Percentiles rank a stretch among this genome's conserved stretches.
These are phyloP conservation scores for Melipona bicolor DNA, from an alignment of 2,888 invertebrate genomes.

Conservation along the genomic window DNA sequence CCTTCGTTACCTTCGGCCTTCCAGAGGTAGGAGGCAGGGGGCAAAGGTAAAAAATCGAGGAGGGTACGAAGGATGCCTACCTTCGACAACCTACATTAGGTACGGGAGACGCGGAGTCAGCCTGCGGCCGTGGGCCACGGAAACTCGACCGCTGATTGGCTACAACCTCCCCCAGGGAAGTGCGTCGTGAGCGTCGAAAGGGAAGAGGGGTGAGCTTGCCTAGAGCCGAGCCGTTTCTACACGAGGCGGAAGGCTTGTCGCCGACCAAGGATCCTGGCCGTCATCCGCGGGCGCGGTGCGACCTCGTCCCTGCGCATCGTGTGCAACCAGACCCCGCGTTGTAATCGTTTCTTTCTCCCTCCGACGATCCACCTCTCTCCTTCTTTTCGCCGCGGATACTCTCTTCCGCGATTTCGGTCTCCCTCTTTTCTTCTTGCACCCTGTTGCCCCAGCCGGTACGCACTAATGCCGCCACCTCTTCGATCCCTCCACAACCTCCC, in stretches of 20 bases:
- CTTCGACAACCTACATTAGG: slow-evolving; percentile 67
- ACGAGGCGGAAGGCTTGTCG: slow-evolving; percentile 56
- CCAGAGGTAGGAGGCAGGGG: background rate
- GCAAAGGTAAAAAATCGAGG: slow-evolving; percentile 44
- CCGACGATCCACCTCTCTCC: slow-evolving; percentile 30
- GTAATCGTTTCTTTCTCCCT: slow-evolving; percentile 23
- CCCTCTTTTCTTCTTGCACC: slow-evolving; percentile 44
- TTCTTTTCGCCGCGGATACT: slow-evolving; percentile 17
- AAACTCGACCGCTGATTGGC: slow-evolving; percentile 70
- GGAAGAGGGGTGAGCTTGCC: slow-evolving; percentile 72
- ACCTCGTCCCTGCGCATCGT: slow-evolving; percentile 42
- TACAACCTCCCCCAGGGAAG: slow-evolving; percentile 73
- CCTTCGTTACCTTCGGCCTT: slow-evolving; percentile 52
- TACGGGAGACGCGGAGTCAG: slow-evolving; percentile 64
- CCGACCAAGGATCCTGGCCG: background rate
- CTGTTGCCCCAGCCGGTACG: slow-evolving; percentile 42
- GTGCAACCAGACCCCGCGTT: slow-evolving; percentile 32
- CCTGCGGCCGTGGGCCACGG: slow-evolving; percentile 61
- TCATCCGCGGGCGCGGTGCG: too few relatives aligned
- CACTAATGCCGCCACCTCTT: slow-evolving; percentile 72
- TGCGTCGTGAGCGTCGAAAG: slow-evolving; percentile 66
- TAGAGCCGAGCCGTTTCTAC: slow-evolving; percentile 56
- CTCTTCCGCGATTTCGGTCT: slow-evolving; percentile 55
- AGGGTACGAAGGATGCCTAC: slow-evolving; percentile 58
- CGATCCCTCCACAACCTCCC: slow-evolving; percentile 66